Evolutionary conservation across 2,888 invertebrate species (phyloP).

Genomic region (Leptothorax acervorum): DNA sequence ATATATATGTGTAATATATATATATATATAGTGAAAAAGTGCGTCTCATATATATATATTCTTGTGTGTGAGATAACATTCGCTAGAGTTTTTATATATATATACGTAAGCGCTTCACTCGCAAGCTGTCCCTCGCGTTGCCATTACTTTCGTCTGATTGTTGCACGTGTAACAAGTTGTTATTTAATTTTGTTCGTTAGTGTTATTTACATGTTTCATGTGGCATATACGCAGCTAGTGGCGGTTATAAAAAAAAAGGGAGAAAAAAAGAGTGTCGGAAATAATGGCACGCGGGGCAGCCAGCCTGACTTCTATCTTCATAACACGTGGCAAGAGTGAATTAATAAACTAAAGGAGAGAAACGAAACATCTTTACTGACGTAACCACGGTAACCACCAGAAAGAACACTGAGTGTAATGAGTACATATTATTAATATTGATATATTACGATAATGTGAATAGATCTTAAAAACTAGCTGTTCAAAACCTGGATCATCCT

Average conservation of each 20-base stretch:
- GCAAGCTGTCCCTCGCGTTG: slow-evolving; percentile 69
- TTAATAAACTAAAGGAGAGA: slow-evolving; percentile 79
- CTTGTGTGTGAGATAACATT: slow-evolving; percentile 79
- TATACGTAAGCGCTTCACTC: slow-evolving; percentile 76
- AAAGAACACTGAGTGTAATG: slow-evolving; percentile 82
- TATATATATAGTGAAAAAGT: slow-evolving; percentile 52
- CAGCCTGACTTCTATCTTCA: slow-evolving; percentile 75
- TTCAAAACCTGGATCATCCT: slow-evolving; percentile 85
- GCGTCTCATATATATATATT: slow-evolving; percentile 72
- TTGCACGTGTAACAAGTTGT: slow-evolving; percentile 24
- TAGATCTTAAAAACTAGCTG: slow-evolving; percentile 85
- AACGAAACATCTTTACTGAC: slow-evolving; percentile 80
- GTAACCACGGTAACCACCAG: slow-evolving; percentile 82
- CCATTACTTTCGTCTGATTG: slow-evolving; percentile 64
- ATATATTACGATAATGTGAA: slow-evolving; percentile 78
- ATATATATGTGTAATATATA: slow-evolving; percentile 73
- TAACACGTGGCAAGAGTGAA: slow-evolving; percentile 82
- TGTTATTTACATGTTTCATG: slow-evolving; percentile 40
- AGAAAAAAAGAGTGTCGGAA: slow-evolving; percentile 42
- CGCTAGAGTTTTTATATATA: slow-evolving; percentile 79
- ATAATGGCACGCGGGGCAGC: slow-evolving; percentile 66
- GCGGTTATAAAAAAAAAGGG: background rate
- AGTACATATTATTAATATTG: slow-evolving; percentile 80
- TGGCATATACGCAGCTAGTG: background rate
- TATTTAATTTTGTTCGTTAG: slow-evolving; percentile 33